Evolutionary conservation across 2,113 vertebrate species (phyloP), one percentile per base, ranked within the genome.

Genomic region (Anoplopoma fimbria): DNA sequence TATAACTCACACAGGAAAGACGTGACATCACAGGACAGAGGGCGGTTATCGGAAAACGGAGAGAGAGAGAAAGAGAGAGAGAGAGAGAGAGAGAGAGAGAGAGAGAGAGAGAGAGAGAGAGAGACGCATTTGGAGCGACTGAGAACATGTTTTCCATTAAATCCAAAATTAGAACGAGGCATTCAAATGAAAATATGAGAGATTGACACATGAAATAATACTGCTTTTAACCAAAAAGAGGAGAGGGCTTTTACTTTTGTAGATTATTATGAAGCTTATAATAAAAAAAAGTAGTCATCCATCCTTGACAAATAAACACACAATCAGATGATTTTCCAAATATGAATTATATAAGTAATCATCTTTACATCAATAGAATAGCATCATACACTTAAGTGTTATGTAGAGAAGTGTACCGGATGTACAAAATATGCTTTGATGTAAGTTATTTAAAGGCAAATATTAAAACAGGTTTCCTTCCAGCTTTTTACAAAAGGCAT

Each of bases 1-100:
- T 77, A 58, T 55, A 79, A 58, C 38, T 82, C 75, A 84, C 86
- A 86, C 68, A 82, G 67, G 79, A 87, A 86, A 88, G 58, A 69
- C 4, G 8, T 64, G 51, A 47, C 62, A 53, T 62, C 53, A 67
- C 13, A n/a, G 60, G 23, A 1, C 45, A 67, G 49, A 15, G n/a
- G 75, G 69, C 1, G 2, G 74, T 62, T 63, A 33, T 74, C 29
- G 1, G 61, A 72, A 85, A 1, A 45, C 14, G 17, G 42, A 45
- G 62, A 76, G 68, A 78, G 65, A 82, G 17, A 6, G 40, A 67
- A 63, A 4, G 29, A 49, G 58, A 73, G 63, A 75, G 69, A 82
- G 17, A 8, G 40, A 67, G 63, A 1, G 29, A 49, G 58, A 76
- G 68, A 81, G 65, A 79, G 17, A 8, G 40, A 67, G 63, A 3